Base-by-base conservation (phyloP, 2,888 invertebrate species). In the Drosophila flavopinicola region DNA sequence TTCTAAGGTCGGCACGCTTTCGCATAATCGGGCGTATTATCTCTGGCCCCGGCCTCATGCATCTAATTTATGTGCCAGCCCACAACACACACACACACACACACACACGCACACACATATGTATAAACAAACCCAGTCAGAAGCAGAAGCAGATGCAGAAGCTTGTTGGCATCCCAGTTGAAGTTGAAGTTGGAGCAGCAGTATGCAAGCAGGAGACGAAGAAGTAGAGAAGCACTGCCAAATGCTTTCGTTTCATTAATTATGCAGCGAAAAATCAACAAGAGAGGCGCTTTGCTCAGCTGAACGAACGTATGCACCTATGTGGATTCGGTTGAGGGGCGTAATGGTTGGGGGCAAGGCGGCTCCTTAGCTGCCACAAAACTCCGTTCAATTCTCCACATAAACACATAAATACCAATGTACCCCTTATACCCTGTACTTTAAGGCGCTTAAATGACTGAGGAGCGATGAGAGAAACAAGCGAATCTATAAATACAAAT, bases 171-270 rank as follows among this genome's bases (percentile, higher is more conserved):
- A 30, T 9, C 11, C 6, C 15, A 9, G 15, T 6, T 24, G n/a
- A 3, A 6, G 10, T 15, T 3, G 37, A 17, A 37, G 11, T 37
- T 15, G 10, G 7, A 23, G 32, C 2, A 11, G 10, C 1, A 17
- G 24, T 20, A 2, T 5, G 27, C n/a, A n/a, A 23, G 23, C 10
- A 11, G 24, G 9, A 42, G 10, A 6, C 20, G 20, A 20, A 20
- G 20, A 20, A 2, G n/a, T 7, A n/a, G 15, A 27, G 25, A 41
- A 45, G 7, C 41, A 23, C 37, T 27, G 10, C 33, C 54, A 54
- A 63, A 45, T 63, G 78, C 70, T 63, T 82, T 82, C 66, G 64
- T 80, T 66, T 60, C 84, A 78, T 85, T 85, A 78, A 78, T 85
- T 85, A 79, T 80, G 71, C 70, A 69, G 61, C 54, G 41, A 74